phyloP scores from a whole-genome alignment of 2,113 vertebrate species.

The Perca schrenkii region DNA sequence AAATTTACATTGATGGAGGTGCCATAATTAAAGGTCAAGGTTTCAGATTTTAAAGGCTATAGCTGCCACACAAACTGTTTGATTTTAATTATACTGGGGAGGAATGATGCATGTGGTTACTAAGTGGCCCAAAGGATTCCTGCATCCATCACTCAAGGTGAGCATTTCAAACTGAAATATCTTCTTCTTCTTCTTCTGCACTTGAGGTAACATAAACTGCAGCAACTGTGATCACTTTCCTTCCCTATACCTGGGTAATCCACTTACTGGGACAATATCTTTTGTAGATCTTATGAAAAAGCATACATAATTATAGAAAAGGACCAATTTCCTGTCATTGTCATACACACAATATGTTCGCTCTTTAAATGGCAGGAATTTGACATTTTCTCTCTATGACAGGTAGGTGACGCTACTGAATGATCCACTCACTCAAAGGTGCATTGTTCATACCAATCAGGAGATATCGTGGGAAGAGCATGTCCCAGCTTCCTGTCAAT shows the following conservation, averaged over 20 bases:
- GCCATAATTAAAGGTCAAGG: slow-evolving; percentile 65
- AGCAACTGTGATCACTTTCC: not conserved
- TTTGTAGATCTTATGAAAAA: not conserved
- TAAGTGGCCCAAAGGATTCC: slow-evolving; percentile 14
- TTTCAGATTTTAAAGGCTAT: slow-evolving; percentile 45
- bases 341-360: not conserved
- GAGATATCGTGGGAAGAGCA: slow-evolving; percentile 9
- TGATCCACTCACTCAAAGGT: slow-evolving; percentile 12
- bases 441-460: slow-evolving; percentile 21
- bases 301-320: not conserved
- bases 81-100: slow-evolving; percentile 52
- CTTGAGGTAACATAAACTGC: slow-evolving; percentile 7
- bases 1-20: slow-evolving; percentile 35
- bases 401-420: not conserved
- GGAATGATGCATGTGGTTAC: slow-evolving; percentile 34
- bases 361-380: not conserved
- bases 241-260: not conserved
- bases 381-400: slow-evolving; percentile 5
- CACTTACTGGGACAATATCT: not conserved
- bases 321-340: not conserved
- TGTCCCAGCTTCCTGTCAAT: slow-evolving; percentile 28
- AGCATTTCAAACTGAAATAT: slow-evolving; percentile 9
- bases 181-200: slow-evolving; percentile 6
- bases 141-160: slow-evolving; percentile 16
- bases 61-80: slow-evolving; percentile 29